Base-by-base conservation (phyloP, 1,140 invertebrate genomes). In the Cardiocondyla obscurior region DNA sequence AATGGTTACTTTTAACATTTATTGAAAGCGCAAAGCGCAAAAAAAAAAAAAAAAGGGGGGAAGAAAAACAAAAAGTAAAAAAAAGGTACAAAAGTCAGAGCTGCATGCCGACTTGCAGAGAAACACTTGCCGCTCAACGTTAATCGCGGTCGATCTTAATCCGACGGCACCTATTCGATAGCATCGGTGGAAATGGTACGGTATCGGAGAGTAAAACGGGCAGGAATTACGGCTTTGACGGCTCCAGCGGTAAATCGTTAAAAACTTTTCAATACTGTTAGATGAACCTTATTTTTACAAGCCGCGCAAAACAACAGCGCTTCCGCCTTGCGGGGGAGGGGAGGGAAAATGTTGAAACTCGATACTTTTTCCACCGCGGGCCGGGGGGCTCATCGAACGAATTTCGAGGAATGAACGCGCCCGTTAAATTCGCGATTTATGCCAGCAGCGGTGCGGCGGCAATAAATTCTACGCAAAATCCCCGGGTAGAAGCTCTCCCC, bases 391-490 rank as follows among this genome's bases (percentile, higher is more conserved):
- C 74, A 64, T 67, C 62, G 62, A 67, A 53, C 46, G 62, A 79
- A 79, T 79, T 79, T 69, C 74, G 74, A 79, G 22, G 62, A 53
- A 39, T 28, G 3, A 53, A 67, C 74, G 46, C 16, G 74, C 49
- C 60, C 33, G 74, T 79, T 67, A 79, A 79, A 79, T 79, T 79
- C 62, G 62, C 74, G 74, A 79, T 79, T 79, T 79, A 79, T 76
- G 72, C 42, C 72, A 39, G 72, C 55, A 46, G 19, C 33, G 60
- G 49, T 5, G 19, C 57, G 42, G 30, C n/a, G 58, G 73, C 46
- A 55, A 79, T 79, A 79, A 79, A 79, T 79, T 67, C 62, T 30
- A 69, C 74, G 46, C 46, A 53, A 53, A 67, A 53, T 69, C 51
- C 39, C 62, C 36, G 49, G 60, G 33, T 77, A 77, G 46, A 77